Conservation (phyloP, 2,113 vertebrate species). For the Hystrix brachyura region DNA sequence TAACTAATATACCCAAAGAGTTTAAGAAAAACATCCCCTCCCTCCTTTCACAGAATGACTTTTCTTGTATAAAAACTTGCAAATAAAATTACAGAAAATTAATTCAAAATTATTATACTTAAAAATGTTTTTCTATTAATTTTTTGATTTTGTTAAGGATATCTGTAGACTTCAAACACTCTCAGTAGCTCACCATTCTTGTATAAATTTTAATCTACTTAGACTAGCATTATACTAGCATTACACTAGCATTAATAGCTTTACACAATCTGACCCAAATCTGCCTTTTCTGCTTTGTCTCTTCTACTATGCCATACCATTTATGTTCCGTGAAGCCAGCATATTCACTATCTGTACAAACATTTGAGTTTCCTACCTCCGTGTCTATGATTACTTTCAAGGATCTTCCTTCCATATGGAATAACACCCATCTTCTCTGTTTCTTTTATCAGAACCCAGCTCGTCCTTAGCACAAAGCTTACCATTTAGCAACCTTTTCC, state of each 20-base stretch:
- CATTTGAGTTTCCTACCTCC: not conserved
- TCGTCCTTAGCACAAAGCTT: not conserved
- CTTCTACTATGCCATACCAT: not conserved
- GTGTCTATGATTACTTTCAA: not conserved
- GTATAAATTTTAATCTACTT: not conserved
- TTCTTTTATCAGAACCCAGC: not conserved
- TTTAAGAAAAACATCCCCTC: not conserved
- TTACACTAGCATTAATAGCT: not conserved
- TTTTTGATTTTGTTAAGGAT: not conserved
- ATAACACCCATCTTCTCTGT: not conserved
- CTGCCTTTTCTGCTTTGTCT: not conserved
- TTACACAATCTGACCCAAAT: not conserved
- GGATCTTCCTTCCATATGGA: not conserved
- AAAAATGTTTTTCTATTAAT: not conserved
- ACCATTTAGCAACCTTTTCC: not conserved
- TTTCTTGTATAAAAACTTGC: not conserved
- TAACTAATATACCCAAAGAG: not conserved
- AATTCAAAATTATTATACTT: not conserved
- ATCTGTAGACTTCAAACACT: not conserved
- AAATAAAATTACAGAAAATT: slow-evolving; percentile 4
- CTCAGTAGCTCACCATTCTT: not conserved
- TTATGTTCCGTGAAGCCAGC: not conserved
- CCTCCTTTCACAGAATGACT: not conserved
- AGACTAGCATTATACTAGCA: not conserved
- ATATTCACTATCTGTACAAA: not conserved